A percentile compares a stretch with the other conserved stretches of the same genome.
Evolutionary conservation across 2,113 vertebrate species (phyloP).

Genomic region (Platysteira castanea): DNA sequence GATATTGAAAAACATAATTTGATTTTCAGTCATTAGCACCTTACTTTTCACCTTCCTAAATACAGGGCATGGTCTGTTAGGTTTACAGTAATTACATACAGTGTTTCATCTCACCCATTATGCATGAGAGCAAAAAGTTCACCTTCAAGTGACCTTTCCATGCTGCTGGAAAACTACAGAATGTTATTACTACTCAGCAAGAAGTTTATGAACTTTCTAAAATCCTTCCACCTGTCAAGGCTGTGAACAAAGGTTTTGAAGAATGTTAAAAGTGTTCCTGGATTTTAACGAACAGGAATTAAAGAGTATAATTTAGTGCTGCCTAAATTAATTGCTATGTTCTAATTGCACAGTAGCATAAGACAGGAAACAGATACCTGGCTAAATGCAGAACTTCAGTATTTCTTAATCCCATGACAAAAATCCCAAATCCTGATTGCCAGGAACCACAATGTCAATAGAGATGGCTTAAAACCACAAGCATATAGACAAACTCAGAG

Average conservation of each 20-base stretch:
- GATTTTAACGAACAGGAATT: constrained; percentile 23
- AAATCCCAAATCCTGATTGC: background rate
- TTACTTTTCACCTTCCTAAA: constrained; percentile 14
- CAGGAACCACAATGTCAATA: background rate
- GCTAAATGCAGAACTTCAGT: background rate
- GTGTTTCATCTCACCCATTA: background rate
- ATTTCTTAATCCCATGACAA: background rate
- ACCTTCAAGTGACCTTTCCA: constrained; percentile 1
- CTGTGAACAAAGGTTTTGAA: background rate
- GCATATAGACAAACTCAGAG: background rate
- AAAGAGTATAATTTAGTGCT: background rate
- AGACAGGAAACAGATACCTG: background rate
- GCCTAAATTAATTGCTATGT: background rate
- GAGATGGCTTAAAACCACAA: background rate
- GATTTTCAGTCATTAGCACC: background rate
- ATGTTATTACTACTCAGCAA: constrained; percentile 6
- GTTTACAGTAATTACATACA: background rate
- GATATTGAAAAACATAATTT: constrained; percentile 8
- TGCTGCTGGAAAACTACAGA: background rate
- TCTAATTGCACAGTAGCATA: background rate
- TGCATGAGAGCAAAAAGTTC: background rate
- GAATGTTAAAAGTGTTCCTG: background rate
- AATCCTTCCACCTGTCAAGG: constrained; percentile 4
- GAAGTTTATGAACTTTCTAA: constrained; percentile 38
- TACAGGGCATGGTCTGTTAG: background rate